Evolutionary conservation across 2,113 vertebrate species (phyloP), one percentile per base, ranked within the genome.

Genomic region (Bujurquina vittata): DNA sequence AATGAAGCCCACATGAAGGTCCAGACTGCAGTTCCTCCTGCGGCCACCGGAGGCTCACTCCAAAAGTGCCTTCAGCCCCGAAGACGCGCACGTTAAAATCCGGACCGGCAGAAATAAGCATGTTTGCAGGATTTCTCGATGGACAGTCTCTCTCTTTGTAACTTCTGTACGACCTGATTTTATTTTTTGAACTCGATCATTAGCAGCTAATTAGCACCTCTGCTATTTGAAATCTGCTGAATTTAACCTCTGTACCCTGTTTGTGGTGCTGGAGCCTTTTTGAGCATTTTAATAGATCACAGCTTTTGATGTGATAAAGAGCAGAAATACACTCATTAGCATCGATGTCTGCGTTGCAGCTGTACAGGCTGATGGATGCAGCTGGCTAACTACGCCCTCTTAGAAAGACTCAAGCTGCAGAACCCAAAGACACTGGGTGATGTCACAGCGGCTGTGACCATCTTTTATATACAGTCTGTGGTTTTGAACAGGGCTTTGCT

Each of bases 111-210:
- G 40, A 18, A 49, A 17, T 69, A 29, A 69, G 11, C 63, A 49
- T 29, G 63, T 15, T 69, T 7, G 29, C 15, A 69, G 23, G 37
- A 14, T 10, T 23, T 29, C 40, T 69, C 15, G 17, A 29, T 69
- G 22, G 46, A 69, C 11, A 5, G 9, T 29, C 29, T 67, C 40
- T 46, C 0, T 22, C 15, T 46, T 40, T 11, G 14, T 67, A 46
- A 67, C 22, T 46, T 10, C 46, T 49, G 40, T 5, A 0, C 0
- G 10, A 14, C 46, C 26, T 0, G 4, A 26, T 2, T 5, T 49
- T 65, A 26, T 10, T 67, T 43, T 43, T 43, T 11, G 3, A 46
- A 46, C 22, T 46, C 3, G 7, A 49, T 22, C 40, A 46, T 46
- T 49, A 11, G 40, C 37, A 46, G 37, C 1, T 0, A 69, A 11